Conservation (phyloP, 1,140 invertebrate genomes). For the Aporrectodea caliginosa region DNA sequence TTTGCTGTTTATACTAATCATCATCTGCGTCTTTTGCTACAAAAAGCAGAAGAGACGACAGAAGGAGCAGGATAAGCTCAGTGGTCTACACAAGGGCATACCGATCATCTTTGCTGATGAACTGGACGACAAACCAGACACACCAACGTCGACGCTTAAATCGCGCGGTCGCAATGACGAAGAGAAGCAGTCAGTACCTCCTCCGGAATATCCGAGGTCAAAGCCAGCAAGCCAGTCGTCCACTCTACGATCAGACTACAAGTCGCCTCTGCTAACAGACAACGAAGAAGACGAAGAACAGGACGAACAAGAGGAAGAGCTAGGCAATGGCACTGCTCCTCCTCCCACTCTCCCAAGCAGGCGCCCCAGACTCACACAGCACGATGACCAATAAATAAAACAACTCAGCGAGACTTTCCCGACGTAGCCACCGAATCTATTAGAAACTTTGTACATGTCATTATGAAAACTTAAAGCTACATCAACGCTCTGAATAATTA, state of each 20-base stretch:
- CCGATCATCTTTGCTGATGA: conserved; percentile 91
- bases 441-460: too few relatives aligned
- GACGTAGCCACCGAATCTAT: too few relatives aligned
- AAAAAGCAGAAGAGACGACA: not conserved
- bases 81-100: conserved; percentile 61
- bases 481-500: too few relatives aligned
- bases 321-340: too few relatives aligned
- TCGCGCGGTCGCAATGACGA: not conserved
- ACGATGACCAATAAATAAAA: too few relatives aligned
- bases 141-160: not conserved
- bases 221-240: not conserved
- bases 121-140: conserved; percentile 50
- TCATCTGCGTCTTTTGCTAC: conserved; percentile 79
- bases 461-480: too few relatives aligned
- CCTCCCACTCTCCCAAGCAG: too few relatives aligned
- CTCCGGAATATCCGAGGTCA: not conserved
- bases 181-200: not conserved
- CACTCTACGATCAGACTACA: not conserved
- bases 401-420: too few relatives aligned
- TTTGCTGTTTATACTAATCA: conserved; percentile 76
- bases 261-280: not conserved
- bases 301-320: too few relatives aligned
- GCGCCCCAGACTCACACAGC: too few relatives aligned
- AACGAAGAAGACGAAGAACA: not conserved
- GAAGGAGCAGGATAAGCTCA: not conserved